Evolutionary conservation across 2,888 invertebrate species (phyloP).

Genomic region (Tiphia femorata): DNA sequence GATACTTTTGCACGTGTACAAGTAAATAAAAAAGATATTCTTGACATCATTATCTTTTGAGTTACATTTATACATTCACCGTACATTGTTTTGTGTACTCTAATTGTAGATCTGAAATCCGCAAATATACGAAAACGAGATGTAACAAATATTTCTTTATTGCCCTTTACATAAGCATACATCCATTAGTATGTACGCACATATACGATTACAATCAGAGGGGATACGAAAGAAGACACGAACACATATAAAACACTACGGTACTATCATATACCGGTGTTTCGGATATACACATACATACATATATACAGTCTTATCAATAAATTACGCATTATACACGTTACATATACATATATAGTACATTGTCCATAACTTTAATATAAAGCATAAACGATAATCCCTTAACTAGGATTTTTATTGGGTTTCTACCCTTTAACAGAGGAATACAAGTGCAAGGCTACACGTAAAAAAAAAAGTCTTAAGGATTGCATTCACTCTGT

Average conservation of each 20-base stretch:
- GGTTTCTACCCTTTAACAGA: too few relatives aligned
- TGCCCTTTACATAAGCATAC: constrained; percentile 3
- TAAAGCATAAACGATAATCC: constrained; percentile 13
- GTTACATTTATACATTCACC: too few relatives aligned
- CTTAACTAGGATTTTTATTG: not conserved
- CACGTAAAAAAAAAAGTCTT: not conserved
- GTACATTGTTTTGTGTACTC: too few relatives aligned
- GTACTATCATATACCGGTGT: not conserved
- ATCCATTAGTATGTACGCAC: not conserved
- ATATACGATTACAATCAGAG: not conserved
- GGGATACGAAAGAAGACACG: too few relatives aligned
- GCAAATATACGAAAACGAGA: not conserved
- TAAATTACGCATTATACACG: not conserved
- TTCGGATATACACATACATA: not conserved
- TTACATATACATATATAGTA: not conserved
- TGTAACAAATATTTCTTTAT: constrained; percentile 16
- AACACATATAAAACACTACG: too few relatives aligned
- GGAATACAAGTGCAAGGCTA: not conserved
- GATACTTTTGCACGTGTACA: too few relatives aligned
- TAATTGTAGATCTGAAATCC: too few relatives aligned
- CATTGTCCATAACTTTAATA: constrained; percentile 15
- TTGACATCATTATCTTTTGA: too few relatives aligned
- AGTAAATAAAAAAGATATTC: too few relatives aligned
- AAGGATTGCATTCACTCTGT: too few relatives aligned
- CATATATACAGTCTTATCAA: not conserved